phyloP scores from a whole-genome alignment of 2,888 invertebrate species.

The Andrena fulva region DNA sequence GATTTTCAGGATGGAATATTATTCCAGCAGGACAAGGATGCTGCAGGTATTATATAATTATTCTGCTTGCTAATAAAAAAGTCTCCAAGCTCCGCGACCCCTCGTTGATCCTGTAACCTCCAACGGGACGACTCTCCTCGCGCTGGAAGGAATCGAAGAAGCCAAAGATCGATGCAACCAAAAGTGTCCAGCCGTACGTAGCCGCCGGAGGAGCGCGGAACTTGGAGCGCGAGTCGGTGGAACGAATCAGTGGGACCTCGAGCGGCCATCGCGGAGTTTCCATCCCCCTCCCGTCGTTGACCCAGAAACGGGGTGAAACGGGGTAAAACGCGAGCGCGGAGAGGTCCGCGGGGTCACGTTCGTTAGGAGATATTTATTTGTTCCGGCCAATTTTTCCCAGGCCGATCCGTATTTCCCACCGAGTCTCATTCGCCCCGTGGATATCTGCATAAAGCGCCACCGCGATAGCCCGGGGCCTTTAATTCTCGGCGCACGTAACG shows the following conservation, averaged over 20 bases:
- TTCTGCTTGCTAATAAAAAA: too few relatives aligned
- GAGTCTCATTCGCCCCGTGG: conserved; percentile 43
- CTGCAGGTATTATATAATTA: too few relatives aligned
- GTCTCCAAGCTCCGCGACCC: too few relatives aligned
- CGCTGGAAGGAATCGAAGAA: too few relatives aligned
- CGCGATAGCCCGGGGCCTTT: conserved; percentile 50
- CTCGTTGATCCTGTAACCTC: too few relatives aligned
- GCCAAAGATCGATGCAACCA: too few relatives aligned
- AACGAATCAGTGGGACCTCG: neutral
- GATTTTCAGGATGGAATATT: too few relatives aligned
- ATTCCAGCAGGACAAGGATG: too few relatives aligned
- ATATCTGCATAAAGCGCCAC: conserved; percentile 40
- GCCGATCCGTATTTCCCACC: conserved; percentile 31
- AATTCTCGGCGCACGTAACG: conserved; percentile 60
- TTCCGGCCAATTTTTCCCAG: conserved; percentile 62
- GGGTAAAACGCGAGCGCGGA: conserved; percentile 7
- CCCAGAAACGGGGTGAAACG: conserved; percentile 11
- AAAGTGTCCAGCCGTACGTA: neutral
- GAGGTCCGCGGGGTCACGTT: conserved; percentile 29
- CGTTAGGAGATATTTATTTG: conserved; percentile 63
- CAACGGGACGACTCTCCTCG: too few relatives aligned
- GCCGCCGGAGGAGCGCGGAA: neutral
- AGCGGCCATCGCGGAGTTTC: neutral
- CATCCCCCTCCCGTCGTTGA: neutral
- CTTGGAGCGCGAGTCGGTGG: neutral